Conservation (phyloP, 2,888 invertebrate species). For the Synanthedon vespiformis region DNA sequence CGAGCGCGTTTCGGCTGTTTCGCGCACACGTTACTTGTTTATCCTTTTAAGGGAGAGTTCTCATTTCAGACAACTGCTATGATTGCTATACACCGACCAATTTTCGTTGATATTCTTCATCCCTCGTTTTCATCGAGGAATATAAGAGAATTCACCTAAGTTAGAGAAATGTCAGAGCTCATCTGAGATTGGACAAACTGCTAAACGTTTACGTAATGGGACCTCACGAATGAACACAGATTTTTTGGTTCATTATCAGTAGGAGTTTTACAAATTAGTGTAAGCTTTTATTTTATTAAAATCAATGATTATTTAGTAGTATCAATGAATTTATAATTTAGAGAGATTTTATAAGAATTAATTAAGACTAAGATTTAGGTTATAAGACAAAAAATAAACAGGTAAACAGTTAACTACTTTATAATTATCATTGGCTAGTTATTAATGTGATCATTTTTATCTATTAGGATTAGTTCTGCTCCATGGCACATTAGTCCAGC, state of each 20-base stretch:
- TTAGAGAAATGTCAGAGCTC: conserved; percentile 21
- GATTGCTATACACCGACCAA: conserved; percentile 58
- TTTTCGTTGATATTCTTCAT: conserved; percentile 22
- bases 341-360: too few relatives aligned
- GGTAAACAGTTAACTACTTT: too few relatives aligned
- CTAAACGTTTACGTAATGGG: conserved; percentile 42
- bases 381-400: too few relatives aligned
- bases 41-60: conserved; percentile 64
- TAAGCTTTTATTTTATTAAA: too few relatives aligned
- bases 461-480: too few relatives aligned
- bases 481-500: too few relatives aligned
- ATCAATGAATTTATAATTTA: too few relatives aligned
- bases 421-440: too few relatives aligned
- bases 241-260: conserved; percentile 42
- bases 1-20: conserved; percentile 55
- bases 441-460: too few relatives aligned
- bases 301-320: too few relatives aligned
- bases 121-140: conserved; percentile 10
- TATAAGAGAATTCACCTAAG: conserved; percentile 9
- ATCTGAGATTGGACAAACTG: conserved; percentile 24
- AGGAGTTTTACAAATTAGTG: not conserved
- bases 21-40: conserved; percentile 68
- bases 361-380: too few relatives aligned
- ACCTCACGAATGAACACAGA: conserved; percentile 42
- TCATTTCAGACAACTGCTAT: conserved; percentile 66